Evolutionary conservation across 1,140 invertebrate genomes (phyloP), one percentile per base, ranked within the genome.

Genomic region (Zaprionus africanus): DNA sequence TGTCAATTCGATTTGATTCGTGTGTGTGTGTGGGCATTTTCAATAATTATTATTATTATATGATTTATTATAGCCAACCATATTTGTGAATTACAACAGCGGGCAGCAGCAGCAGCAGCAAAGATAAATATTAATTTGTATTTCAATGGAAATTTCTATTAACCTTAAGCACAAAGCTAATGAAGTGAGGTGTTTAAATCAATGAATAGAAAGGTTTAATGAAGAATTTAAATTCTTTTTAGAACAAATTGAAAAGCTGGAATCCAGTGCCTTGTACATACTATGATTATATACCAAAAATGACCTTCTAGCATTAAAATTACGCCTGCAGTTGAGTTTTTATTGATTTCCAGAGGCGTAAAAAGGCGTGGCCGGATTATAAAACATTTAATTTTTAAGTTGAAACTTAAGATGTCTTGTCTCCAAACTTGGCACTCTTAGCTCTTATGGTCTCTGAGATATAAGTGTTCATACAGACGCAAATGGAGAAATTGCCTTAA

Each of bases 41-140:
- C 38, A 65, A 65, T 69, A 64, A 64, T 58, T 64, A 68, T 67
- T 60, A 59, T 56, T 43, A 73, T 66, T 66, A 73, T 76, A 73
- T 62, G 66, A 61, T 41, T 28, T 59, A 76, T 46, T 34, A 46
- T 46, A n/a, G n/a, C 41, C n/a, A 46, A 46, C 38, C 60, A 64
- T 56, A 31, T 36, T 56, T 46, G 28, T 15, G 17, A 36, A 36
- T 34, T 58, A 31, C n/a, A 17, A 26, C 26, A 17, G 31, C 9
- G 31, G 2, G 56, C 31, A 6, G 13, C 12, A 53, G 49, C n/a
- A 49, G 4, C n/a, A 51, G 17, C n/a, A 22, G 22, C 22, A 22
- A 1, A 60, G 58, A 54, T 56, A 34, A 19, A 22, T 9, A 51
- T 2, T 12, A 19, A 22, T 51, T 51, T 2, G 46, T 51, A 51